phyloP scores from a whole-genome alignment of 2,888 invertebrate species.

The Acanthosoma haemorrhoidale region DNA sequence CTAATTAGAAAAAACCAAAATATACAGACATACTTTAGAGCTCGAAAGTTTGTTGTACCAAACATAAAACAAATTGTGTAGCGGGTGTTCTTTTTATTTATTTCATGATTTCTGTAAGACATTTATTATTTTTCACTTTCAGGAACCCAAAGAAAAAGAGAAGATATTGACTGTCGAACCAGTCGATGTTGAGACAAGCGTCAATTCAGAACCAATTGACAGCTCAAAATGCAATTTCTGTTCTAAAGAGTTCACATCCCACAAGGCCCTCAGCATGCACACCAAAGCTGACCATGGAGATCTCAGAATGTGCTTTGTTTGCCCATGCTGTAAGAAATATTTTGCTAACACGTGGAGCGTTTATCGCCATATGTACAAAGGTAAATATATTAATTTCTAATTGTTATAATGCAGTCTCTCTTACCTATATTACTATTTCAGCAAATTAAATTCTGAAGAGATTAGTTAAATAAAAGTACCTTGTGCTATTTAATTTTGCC shows the following conservation, averaged over 20 bases:
- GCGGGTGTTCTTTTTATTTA: no score
- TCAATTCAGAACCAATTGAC: neutral
- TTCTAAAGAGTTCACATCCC: constrained; percentile 28
- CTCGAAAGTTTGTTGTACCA: no score
- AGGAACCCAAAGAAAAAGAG: constrained; percentile 40
- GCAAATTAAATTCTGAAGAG: no score
- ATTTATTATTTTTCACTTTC: neutral
- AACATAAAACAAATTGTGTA: no score
- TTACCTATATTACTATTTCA: no score
- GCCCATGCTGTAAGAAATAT: constrained; percentile 70
- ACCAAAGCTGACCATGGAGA: constrained; percentile 18
- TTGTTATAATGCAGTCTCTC: no score
- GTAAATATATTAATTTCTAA: no score
- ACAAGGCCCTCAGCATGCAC: constrained; percentile 33
- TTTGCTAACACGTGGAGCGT: constrained; percentile 74
- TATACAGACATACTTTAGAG: no score
- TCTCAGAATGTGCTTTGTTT: constrained; percentile 62
- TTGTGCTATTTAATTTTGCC: no score
- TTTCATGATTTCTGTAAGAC: no score
- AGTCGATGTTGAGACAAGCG: constrained; percentile 50
- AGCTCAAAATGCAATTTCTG: constrained; percentile 20
- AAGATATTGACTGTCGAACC: constrained; percentile 55
- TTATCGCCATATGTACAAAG: constrained; percentile 69
- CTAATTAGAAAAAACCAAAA: no score
- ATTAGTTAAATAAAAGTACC: no score